phyloP scores from a whole-genome alignment of 1,140 invertebrate species.

The Pogonomyrmex californicus region DNA sequence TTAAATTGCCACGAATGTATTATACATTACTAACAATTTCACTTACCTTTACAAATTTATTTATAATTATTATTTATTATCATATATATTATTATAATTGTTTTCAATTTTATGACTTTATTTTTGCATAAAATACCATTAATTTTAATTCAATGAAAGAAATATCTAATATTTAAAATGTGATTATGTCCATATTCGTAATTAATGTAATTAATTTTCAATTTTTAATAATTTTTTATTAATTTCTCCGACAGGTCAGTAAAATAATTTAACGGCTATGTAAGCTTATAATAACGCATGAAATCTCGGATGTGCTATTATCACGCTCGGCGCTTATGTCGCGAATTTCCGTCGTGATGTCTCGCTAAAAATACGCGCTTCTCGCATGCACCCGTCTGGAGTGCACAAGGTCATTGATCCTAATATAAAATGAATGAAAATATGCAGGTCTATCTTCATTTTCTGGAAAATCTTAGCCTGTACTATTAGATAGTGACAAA shows the following conservation, averaged over 20 bases:
- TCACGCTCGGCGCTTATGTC: constrained; percentile 35
- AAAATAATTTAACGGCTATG: background rate
- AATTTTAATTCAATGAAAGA: constrained; percentile 10
- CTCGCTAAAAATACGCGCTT: constrained; percentile 57
- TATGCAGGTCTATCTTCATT: constrained; percentile 32
- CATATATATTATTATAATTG: too few species aligned
- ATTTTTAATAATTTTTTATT: background rate
- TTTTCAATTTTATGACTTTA: background rate
- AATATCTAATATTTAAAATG: background rate
- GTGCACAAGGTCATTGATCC: constrained; percentile 39
- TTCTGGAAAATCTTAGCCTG: background rate
- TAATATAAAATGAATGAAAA: background rate
- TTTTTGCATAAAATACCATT: background rate
- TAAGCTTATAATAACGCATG: background rate
- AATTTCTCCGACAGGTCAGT: background rate
- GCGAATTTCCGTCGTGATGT: constrained; percentile 30
- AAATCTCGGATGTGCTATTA: constrained; percentile 21
- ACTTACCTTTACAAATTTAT: background rate
- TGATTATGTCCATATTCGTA: background rate
- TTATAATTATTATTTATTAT: too few species aligned
- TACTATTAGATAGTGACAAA: background rate
- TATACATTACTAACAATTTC: background rate
- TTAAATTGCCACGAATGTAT: background rate
- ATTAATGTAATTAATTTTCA: background rate
- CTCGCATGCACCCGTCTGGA: constrained; percentile 12